Evolutionary conservation across 2,888 invertebrate species (phyloP).

Genomic region (Trileptium ribeirensis): DNA sequence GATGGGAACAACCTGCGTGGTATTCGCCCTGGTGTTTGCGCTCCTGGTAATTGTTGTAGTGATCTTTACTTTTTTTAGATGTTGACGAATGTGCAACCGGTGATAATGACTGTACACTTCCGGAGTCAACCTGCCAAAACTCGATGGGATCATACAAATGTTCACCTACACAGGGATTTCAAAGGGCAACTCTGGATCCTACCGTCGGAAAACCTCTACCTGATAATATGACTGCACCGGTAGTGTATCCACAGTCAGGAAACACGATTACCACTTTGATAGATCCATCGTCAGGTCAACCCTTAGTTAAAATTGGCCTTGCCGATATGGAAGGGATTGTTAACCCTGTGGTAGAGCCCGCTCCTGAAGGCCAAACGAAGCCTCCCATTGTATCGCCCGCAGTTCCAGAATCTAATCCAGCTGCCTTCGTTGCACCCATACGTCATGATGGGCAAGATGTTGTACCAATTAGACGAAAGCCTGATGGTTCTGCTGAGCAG

Average conservation of each 20-base stretch:
- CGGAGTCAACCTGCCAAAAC: background rate
- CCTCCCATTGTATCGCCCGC: no score
- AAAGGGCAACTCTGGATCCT: background rate
- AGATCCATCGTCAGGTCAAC: background rate
- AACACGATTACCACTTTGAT: no score
- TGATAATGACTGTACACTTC: background rate
- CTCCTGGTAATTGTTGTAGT: no score
- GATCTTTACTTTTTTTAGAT: no score
- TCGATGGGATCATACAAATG: background rate
- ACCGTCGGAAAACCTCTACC: background rate
- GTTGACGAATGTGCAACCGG: background rate
- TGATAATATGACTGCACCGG: background rate
- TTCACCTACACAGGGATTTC: background rate
- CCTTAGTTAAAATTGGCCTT: background rate
- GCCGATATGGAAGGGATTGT: background rate
- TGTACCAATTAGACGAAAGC: background rate
- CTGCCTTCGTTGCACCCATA: background rate
- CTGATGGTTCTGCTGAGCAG: background rate
- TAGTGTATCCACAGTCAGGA: background rate
- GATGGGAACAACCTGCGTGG: no score
- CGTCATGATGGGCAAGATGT: background rate
- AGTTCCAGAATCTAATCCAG: background rate
- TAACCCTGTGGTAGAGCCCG: background rate
- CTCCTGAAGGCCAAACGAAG: background rate
- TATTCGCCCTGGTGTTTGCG: no score